Evolutionary conservation across 2,797 vertebrate species (phyloP).

Genomic region (Ptychadena robeensis): DNA sequence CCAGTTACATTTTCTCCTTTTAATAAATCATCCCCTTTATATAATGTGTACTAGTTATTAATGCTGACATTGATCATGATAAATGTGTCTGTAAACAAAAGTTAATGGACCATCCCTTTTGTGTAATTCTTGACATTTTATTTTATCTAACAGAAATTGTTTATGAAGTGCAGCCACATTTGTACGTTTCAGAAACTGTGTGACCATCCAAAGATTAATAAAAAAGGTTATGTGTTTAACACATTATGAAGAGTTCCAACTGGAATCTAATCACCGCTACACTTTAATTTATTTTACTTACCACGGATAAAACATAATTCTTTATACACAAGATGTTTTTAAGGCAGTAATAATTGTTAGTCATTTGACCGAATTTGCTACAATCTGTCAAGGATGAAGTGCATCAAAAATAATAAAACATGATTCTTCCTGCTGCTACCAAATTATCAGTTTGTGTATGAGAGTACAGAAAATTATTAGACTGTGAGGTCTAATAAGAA

Average conservation of each 20-base stretch:
- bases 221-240: conserved; percentile 4
- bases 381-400: conserved; percentile 14
- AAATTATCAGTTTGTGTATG: conserved; percentile 19
- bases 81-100: conserved; percentile 12
- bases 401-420: conserved; percentile 24
- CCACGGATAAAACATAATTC: neutral
- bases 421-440: conserved; percentile 10
- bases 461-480: conserved; percentile 1
- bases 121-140: conserved; percentile 11
- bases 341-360: conserved; percentile 11
- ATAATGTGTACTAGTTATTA: neutral
- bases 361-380: conserved; percentile 18
- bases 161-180: neutral
- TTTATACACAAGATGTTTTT: neutral
- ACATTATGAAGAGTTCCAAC: conserved; percentile 4
- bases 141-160: conserved; percentile 1
- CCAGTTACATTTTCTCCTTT: neutral
- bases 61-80: conserved; percentile 7
- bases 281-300: conserved; percentile 16
- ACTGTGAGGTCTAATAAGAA: conserved; percentile 9
- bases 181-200: neutral
- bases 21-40: neutral
- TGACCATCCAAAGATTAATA: neutral
- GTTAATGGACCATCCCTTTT: neutral
- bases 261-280: conserved; percentile 3